A percentile compares a stretch with the other conserved stretches of the same genome.
phyloP scores from a whole-genome alignment of 1,140 invertebrate species.

The Popillia japonica region DNA sequence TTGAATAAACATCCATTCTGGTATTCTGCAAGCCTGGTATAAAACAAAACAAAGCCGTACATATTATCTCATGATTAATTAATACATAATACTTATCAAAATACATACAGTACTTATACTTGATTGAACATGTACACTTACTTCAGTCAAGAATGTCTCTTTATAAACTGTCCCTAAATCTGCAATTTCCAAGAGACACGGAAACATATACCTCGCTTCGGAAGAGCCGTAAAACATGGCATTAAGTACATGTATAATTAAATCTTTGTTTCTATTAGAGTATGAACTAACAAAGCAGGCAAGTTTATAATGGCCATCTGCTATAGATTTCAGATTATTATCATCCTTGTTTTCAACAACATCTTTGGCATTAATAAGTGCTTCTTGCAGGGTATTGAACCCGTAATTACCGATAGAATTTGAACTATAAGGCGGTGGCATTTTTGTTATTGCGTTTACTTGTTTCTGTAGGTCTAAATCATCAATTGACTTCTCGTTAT shows the following conservation, averaged over 20 bases:
- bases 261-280: neutral
- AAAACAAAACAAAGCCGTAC: neutral
- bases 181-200: constrained; percentile 68
- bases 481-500: neutral
- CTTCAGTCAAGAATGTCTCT: constrained; percentile 61
- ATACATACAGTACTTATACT: too few relatives aligned
- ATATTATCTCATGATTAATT: too few relatives aligned
- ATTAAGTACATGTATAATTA: neutral
- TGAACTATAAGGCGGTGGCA: neutral
- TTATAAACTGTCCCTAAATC: constrained; percentile 59
- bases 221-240: constrained; percentile 68
- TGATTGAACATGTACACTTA: constrained; percentile 42
- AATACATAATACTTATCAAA: too few relatives aligned
- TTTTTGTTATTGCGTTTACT: neutral
- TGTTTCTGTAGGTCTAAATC: neutral
- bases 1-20: constrained; percentile 67
- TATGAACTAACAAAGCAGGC: constrained; percentile 37
- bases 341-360: neutral
- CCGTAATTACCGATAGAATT: neutral
- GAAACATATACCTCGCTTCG: constrained; percentile 72
- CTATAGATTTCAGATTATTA: constrained; percentile 20
- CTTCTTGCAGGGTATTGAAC: neutral
- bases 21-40: constrained; percentile 60
- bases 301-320: constrained; percentile 49
- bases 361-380: neutral